Conservation (phyloP, 2,797 vertebrate genomes). For the Gymnothorax reevesii region DNA sequence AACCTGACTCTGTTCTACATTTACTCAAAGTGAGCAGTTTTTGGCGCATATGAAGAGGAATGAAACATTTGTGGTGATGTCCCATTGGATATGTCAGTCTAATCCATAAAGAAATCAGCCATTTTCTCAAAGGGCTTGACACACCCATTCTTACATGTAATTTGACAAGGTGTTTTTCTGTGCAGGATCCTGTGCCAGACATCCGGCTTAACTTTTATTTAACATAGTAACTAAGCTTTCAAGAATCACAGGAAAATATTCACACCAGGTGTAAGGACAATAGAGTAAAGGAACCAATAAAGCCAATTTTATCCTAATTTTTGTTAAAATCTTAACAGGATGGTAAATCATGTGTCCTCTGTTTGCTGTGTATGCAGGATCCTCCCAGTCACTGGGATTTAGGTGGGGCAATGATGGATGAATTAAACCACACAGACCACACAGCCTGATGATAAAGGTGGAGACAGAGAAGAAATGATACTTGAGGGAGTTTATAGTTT, state of each 20-base stretch:
- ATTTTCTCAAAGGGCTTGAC: neutral
- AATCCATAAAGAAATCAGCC: neutral
- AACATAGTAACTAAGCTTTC: neutral
- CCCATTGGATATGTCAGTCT: neutral
- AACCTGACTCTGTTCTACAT: neutral
- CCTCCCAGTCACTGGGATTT: constrained; percentile 13
- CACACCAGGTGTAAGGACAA: neutral
- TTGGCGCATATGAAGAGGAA: neutral
- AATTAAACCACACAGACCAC: constrained; percentile 18
- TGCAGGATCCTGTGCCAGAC: neutral
- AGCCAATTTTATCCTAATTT: constrained; percentile 6
- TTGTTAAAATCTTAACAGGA: constrained; percentile 5
- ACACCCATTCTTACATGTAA: constrained; percentile 29
- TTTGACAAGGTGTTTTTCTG: constrained; percentile 15
- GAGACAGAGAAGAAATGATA: neutral
- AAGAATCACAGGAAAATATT: neutral
- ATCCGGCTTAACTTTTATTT: neutral
- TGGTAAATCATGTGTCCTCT: neutral
- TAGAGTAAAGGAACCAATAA: neutral
- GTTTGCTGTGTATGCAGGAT: constrained; percentile 11
- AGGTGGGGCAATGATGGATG: neutral
- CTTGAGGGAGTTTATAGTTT: neutral
- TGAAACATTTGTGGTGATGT: neutral
- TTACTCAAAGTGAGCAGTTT: neutral
- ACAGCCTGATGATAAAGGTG: constrained; percentile 10